Base-by-base conservation (phyloP, 2,888 invertebrate species). In the Philopedon plagiatum region DNA sequence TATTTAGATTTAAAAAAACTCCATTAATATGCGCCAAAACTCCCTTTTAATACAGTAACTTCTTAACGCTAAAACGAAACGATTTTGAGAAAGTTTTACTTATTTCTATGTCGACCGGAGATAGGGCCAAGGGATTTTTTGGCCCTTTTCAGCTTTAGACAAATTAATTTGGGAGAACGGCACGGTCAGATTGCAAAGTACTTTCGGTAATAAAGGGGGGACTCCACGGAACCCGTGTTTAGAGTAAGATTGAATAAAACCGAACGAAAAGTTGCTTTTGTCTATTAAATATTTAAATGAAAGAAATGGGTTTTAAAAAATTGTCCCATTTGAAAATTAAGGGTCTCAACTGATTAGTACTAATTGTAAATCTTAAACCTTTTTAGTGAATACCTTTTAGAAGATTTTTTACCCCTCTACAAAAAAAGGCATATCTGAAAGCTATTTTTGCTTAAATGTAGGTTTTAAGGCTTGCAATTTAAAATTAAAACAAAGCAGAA, bases 141-240 rank as follows among this genome's bases (percentile, higher is more conserved):
- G 51, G 64, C 19, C 57, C 65, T 54, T 65, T 65, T 65, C 41
- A 57, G 26, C 64, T 65, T 57, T 65, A 57, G 65, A 57, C 57
- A 65, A 65, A 65, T 65, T 65, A 65, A 65, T 65, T 65, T 65
- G 57, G 19, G 26, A 19, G 32, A 65, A 29, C 65, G 65, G 19
- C 65, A 13, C 65, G 65, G 56, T 44, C 57, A 65, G 57, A 56
- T 65, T 65, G 57, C 65, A 41, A 32, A 49, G 58, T 60, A 60
- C 67, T 67, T 67, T 49, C 26, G 13, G 67, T 51, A 58, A 67
- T 67, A 58, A 67, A 60, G 41, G 21, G 21, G 67, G 26, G 60
- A 44, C 46, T 56, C 44, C 54, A 39, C 11, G 44, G n/a, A 44
- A 65, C 21, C 54, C 8, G 34, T 29, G 23, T 64, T 64, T 51